Base-by-base conservation (phyloP, 2,888 invertebrate species). In the Pimpla rufipes region DNA sequence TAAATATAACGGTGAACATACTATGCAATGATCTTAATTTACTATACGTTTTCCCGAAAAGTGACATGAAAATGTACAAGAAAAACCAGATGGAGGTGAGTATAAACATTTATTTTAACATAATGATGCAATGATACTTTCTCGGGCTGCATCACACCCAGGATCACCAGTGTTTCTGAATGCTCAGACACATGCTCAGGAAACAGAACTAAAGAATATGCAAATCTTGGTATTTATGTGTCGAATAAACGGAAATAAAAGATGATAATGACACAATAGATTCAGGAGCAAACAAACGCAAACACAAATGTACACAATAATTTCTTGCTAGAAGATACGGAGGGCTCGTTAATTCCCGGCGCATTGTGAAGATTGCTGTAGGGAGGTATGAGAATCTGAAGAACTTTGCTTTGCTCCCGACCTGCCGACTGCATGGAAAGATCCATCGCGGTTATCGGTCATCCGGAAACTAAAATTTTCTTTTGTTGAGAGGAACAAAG, bases 401-500 rank as follows among this genome's bases (percentile, higher is more conserved):
- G 35, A 59, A 35, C 59, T 7, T 59, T 59, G 59, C 35, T 59
- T 59, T n/a, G 35, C 59, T 59, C n/a, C 16, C 35, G 35, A 37
- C 35, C 42, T 40, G 21, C 64, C 42, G 64, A 64, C 64, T 42
- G 21, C 64, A 59, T 11, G 64, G 18, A 66, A 64, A 71, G 45
- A 79, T 79, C 74, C 45, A 70, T 75, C 76, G 47, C 73, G 52
- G 68, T 80, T 80, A 79, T 83, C 83, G 80, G 76, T 80, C 83
- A 83, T 59, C 66, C 79, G 83, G 80, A 83, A 83, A 80, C 73
- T 68, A 80, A 80, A 68, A 74, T 78, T 80, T 78, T 80, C 80
- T 70, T 78, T 80, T 78, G 83, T 80, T 57, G n/a, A 74, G 77
- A 57, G 45, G 77, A 84, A 84, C 77, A 80, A 80, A 78, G 23